phyloP scores from a whole-genome alignment of 2,888 invertebrate species.

The Drosophila gaucha region DNA sequence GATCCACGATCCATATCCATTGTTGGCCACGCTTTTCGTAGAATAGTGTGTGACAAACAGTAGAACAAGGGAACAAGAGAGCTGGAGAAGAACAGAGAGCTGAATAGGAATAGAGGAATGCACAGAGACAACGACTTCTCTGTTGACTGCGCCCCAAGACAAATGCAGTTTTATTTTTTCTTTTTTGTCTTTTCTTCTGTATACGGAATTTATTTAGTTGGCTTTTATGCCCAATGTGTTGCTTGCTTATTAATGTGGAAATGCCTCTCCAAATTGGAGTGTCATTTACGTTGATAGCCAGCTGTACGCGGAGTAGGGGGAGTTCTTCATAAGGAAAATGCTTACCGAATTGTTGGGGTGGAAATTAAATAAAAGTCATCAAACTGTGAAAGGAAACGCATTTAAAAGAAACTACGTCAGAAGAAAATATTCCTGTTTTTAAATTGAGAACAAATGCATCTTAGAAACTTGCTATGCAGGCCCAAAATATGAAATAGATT shows the following conservation, averaged over 20 bases:
- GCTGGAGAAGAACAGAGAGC: constrained; percentile 22
- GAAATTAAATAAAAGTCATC: constrained; percentile 44
- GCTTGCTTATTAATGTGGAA: constrained; percentile 78
- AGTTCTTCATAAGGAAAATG: constrained; percentile 24
- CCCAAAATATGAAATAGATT: not conserved
- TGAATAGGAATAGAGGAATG: constrained; percentile 36
- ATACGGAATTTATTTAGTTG: constrained; percentile 65
- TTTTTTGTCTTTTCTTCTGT: constrained; percentile 36
- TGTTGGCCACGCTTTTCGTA: constrained; percentile 76
- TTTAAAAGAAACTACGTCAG: constrained; percentile 10
- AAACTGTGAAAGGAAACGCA: constrained; percentile 36
- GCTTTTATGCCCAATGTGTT: constrained; percentile 66
- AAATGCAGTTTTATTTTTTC: constrained; percentile 39
- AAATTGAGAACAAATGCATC: constrained; percentile 12
- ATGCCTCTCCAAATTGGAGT: constrained; percentile 79
- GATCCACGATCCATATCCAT: constrained; percentile 51
- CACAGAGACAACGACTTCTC: constrained; percentile 58
- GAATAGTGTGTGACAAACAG: constrained; percentile 74
- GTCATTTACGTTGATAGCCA: constrained; percentile 65
- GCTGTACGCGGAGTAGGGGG: constrained; percentile 7
- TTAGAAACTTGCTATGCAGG: not conserved
- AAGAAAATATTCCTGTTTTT: constrained; percentile 14
- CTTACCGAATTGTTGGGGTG: constrained; percentile 40
- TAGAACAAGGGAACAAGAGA: constrained; percentile 52
- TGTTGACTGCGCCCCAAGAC: constrained; percentile 65